Conservation (phyloP, 2,797 vertebrate species). For the Benthosema pterotum region DNA sequence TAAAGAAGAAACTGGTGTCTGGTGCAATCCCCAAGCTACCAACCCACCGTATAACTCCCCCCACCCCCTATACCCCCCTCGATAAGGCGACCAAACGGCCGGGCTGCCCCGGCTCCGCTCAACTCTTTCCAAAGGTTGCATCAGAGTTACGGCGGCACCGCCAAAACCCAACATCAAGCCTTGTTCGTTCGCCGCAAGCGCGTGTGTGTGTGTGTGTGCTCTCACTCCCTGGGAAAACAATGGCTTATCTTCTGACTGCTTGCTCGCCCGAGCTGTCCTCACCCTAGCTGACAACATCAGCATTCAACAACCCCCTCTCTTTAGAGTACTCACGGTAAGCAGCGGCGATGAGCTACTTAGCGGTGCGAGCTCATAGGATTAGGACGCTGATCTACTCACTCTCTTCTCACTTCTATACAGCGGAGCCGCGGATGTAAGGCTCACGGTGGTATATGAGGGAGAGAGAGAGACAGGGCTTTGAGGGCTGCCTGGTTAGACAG, state of each 20-base stretch:
- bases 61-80: too few species aligned
- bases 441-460: conserved; percentile 53
- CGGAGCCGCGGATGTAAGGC: conserved; percentile 68
- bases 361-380: conserved; percentile 71
- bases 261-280: conserved; percentile 55
- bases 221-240: conserved; percentile 73
- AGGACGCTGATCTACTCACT: conserved; percentile 77
- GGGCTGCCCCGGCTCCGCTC: too few species aligned
- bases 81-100: conserved; percentile 29
- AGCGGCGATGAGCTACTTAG: conserved; percentile 74
- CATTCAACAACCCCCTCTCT: conserved; percentile 70
- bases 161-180: conserved; percentile 51
- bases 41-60: conserved; percentile 30
- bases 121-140: conserved; percentile 73
- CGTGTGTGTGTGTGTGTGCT: conserved; percentile 8
- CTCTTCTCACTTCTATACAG: conserved; percentile 65
- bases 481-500: too few species aligned
- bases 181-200: conserved; percentile 19
- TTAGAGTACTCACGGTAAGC: conserved; percentile 60
- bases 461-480: too few species aligned
- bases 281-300: conserved; percentile 78
- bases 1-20: too few species aligned
- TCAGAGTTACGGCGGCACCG: conserved; percentile 59
- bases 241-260: too few species aligned
- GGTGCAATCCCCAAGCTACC: conserved; percentile 48